phyloP scores from a whole-genome alignment of 2,797 vertebrate genomes.

The Erithacus rubecula region DNA sequence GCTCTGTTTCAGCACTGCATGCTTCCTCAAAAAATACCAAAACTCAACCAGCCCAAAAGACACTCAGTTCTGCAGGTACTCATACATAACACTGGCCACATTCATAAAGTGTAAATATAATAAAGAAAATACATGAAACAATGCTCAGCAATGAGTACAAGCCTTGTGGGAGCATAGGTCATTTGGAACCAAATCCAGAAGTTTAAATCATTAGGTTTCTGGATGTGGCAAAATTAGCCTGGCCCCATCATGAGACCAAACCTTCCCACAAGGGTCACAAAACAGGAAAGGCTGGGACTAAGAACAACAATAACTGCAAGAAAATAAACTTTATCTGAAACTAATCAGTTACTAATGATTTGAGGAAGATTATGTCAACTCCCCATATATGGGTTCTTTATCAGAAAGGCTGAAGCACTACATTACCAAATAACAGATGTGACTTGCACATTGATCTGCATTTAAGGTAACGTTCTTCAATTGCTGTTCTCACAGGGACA shows the following conservation, averaged over 20 bases:
- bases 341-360: neutral
- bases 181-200: neutral
- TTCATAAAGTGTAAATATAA: neutral
- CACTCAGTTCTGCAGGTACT: neutral
- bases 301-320: neutral
- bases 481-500: neutral
- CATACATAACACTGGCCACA: neutral
- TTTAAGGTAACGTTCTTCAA: neutral
- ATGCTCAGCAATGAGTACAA: neutral
- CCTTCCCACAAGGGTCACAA: neutral
- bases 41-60: neutral
- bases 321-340: slow-evolving; percentile 2
- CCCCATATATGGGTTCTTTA: neutral
- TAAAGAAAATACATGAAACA: neutral
- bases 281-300: neutral
- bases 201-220: neutral
- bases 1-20: neutral
- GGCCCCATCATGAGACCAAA: neutral
- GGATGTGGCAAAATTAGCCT: neutral
- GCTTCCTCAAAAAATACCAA: neutral
- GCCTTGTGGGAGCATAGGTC: neutral
- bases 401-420: neutral
- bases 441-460: neutral
- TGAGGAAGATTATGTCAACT: neutral
- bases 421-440: neutral